Evolutionary conservation across 2,888 invertebrate species (phyloP).

Genomic region (Lepidocyrtoides sp.): DNA sequence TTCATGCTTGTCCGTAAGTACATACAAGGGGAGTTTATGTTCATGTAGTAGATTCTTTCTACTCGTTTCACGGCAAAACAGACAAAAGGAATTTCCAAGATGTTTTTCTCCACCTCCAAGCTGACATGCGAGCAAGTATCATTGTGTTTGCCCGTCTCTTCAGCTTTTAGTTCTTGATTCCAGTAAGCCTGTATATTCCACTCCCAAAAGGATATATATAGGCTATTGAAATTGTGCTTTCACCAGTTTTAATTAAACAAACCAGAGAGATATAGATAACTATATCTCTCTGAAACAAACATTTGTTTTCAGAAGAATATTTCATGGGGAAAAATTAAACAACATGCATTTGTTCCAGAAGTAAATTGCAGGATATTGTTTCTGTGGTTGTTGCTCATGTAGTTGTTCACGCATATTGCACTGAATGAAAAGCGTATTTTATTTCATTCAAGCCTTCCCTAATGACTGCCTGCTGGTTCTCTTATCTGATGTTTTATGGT

Average conservation of each 20-base stretch:
- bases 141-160: neutral
- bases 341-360: neutral
- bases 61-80: neutral
- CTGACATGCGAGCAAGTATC: neutral
- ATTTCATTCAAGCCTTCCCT: conserved; percentile 4
- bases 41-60: neutral
- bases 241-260: conserved; percentile 63
- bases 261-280: too few relatives aligned
- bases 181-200: neutral
- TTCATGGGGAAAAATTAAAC: conserved; percentile 56
- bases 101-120: neutral
- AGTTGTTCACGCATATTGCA: conserved; percentile 43
- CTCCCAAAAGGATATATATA: neutral
- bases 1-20: neutral
- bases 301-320: conserved; percentile 62
- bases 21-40: neutral
- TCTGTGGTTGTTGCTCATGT: conserved; percentile 15
- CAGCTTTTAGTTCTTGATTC: neutral
- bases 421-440: conserved; percentile 14
- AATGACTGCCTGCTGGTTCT: conserved; percentile 7
- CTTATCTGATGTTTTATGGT: neutral
- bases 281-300: too few relatives aligned
- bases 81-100: neutral
- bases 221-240: neutral
- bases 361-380: conserved; percentile 15